Evolutionary conservation across 2,113 vertebrate species (phyloP).

Genomic region (Protobothrops flavoviridis): DNA sequence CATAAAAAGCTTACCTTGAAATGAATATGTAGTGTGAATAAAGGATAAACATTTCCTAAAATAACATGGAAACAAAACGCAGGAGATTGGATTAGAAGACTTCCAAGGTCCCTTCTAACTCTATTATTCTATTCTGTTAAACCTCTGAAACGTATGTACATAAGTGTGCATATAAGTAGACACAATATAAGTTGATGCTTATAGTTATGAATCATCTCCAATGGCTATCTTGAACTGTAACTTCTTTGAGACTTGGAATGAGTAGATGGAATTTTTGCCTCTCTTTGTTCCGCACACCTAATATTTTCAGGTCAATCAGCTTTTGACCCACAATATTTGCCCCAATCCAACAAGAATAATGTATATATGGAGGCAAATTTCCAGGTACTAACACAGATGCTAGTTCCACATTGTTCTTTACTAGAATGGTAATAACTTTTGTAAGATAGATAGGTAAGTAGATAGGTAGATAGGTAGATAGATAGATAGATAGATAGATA

Average conservation of each 20-base stretch:
- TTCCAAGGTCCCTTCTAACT: too few species aligned
- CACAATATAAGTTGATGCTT: neutral
- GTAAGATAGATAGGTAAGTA: neutral
- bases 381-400: neutral
- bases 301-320: neutral
- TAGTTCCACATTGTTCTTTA: neutral
- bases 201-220: neutral
- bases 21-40: neutral
- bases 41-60: neutral
- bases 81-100: neutral
- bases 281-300: neutral
- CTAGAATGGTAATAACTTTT: neutral
- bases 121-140: neutral
- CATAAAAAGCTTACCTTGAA: conserved; percentile 37
- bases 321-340: neutral
- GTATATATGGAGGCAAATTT: neutral
- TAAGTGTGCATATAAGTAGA: neutral
- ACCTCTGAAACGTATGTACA: neutral
- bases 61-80: neutral
- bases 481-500: too few species aligned
- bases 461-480: neutral
- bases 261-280: neutral
- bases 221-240: neutral
- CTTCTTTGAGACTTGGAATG: fast-evolving
- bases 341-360: neutral